Conservation (phyloP, 2,113 vertebrate genomes). For the Illadopsis cleaveri region DNA sequence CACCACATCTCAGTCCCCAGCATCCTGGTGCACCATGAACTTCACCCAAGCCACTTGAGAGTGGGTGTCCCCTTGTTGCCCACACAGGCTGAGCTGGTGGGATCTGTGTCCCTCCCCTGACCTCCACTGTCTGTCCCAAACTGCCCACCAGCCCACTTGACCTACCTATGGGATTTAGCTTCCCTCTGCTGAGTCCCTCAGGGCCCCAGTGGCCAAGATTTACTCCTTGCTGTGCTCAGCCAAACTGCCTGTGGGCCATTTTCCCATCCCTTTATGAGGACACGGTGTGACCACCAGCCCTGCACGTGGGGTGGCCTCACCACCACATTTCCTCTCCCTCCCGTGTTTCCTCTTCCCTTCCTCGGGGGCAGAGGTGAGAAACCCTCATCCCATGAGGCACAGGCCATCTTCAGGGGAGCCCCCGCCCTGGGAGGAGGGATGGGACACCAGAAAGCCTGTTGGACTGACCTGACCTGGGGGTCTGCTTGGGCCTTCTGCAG, state of each 20-base stretch:
- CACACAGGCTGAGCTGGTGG: not conserved
- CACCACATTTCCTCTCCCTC: not conserved
- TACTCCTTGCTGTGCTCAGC: not conserved
- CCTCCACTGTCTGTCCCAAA: not conserved
- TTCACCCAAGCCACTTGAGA: not conserved
- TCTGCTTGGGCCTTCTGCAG: not conserved
- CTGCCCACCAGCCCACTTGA: not conserved
- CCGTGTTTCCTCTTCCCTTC: not conserved
- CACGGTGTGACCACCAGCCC: not conserved
- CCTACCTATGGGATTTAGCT: not conserved
- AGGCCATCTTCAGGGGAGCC: not conserved
- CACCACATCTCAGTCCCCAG: not conserved
- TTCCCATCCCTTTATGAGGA: not conserved
- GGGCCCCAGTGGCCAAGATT: rapidly evolving
- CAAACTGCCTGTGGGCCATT: not conserved
- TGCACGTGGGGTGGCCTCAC: not conserved
- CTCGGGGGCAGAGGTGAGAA: not conserved
- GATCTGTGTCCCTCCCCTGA: not conserved
- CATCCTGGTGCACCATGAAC: not conserved
- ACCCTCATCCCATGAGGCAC: not conserved
- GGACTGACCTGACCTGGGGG: not conserved
- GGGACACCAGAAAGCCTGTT: not conserved
- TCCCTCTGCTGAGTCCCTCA: not conserved
- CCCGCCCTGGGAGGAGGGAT: rapidly evolving
- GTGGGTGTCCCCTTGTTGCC: not conserved